phyloP scores from a whole-genome alignment of 2,888 invertebrate species.

The Drosophila seclusa region DNA sequence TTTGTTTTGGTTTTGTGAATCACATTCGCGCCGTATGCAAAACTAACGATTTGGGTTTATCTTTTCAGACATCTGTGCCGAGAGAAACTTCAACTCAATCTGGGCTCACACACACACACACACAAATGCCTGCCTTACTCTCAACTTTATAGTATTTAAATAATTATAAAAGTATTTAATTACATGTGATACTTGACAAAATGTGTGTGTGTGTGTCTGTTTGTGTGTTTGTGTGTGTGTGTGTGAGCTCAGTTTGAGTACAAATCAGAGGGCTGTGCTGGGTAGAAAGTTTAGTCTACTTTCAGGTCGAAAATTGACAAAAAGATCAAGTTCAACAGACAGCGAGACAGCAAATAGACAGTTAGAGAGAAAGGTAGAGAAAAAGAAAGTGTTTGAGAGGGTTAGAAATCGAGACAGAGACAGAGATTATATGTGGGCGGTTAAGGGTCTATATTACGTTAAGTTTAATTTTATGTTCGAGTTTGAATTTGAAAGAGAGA shows the following conservation, averaged over 20 bases:
- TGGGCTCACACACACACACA: constrained; percentile 13
- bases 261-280: not conserved
- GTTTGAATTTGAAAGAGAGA: constrained; percentile 36
- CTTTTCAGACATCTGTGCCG: constrained; percentile 20
- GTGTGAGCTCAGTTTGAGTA: constrained; percentile 22
- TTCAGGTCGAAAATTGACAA: constrained; percentile 38
- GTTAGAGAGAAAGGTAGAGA: constrained; percentile 4
- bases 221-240: constrained; percentile 2
- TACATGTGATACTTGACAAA: constrained; percentile 11
- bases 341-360: constrained; percentile 33
- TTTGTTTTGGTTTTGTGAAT: constrained; percentile 57
- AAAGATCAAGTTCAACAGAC: constrained; percentile 42
- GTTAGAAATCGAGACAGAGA: constrained; percentile 17
- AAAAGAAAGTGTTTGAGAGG: constrained; percentile 1
- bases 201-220: not conserved
- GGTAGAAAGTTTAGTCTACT: constrained; percentile 30
- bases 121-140: not conserved
- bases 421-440: constrained; percentile 12
- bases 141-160: not conserved
- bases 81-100: constrained; percentile 14
- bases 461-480: constrained; percentile 48
- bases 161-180: constrained; percentile 17
- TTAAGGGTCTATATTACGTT: constrained; percentile 40
- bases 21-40: constrained; percentile 66
- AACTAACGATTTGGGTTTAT: constrained; percentile 32